These are phyloP conservation scores for Ptiloglossa arizonensis DNA, from an alignment of 1,140 invertebrate genomes.

Conservation along the genomic window DNA sequence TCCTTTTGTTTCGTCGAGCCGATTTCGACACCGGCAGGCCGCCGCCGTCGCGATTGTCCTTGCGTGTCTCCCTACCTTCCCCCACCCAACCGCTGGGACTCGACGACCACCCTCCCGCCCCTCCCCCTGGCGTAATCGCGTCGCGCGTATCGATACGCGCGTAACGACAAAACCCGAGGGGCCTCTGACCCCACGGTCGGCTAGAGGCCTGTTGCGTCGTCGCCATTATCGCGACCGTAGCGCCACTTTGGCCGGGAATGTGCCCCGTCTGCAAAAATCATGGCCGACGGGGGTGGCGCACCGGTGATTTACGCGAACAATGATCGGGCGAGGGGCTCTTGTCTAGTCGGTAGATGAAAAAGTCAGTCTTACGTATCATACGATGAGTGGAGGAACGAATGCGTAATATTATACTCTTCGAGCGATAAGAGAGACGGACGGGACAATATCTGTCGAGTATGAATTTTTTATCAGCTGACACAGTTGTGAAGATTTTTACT, in stretches of 20 bases:
- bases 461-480: too few relatives aligned
- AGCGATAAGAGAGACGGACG: too few relatives aligned
- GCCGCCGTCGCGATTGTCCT: conserved; percentile 16
- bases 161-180: neutral
- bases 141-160: conserved; percentile 48
- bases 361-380: too few relatives aligned
- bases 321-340: too few relatives aligned
- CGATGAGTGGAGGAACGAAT: too few relatives aligned
- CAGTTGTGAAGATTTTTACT: too few relatives aligned
- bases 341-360: too few relatives aligned
- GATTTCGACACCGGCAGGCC: conserved; percentile 55
- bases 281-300: conserved; percentile 11
- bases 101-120: neutral
- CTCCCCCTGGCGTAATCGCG: neutral
- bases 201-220: neutral
- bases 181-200: too few relatives aligned
- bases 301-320: conserved; percentile 17
- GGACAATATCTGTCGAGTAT: too few relatives aligned
- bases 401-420: too few relatives aligned
- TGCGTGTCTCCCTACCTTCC: neutral
- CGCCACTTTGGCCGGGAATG: neutral
- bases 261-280: conserved; percentile 2
- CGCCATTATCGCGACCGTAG: neutral
- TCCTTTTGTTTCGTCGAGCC: conserved; percentile 31
- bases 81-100: too few relatives aligned